Percentiles rank a stretch among this genome's conserved stretches.
These are phyloP conservation scores for Amphimedon queenslandica DNA, from an alignment of 37 sponge, comb jelly and placozoan species.

Conservation along the genomic window DNA sequence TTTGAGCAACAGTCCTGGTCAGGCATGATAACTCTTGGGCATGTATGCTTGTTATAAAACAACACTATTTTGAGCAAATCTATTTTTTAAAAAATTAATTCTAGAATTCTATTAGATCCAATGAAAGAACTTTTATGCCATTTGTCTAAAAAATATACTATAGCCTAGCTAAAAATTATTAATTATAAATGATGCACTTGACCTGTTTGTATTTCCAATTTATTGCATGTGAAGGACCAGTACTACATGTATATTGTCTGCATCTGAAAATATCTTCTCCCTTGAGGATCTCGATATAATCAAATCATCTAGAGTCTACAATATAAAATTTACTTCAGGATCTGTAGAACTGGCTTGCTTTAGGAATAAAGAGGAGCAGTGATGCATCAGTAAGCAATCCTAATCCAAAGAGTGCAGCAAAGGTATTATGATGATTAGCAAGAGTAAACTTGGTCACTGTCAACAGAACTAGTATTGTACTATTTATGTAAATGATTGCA, in stretches of 20 bases:
- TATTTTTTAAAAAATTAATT: no score
- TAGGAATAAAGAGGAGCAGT: conserved; percentile 13
- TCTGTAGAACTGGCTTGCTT: background rate
- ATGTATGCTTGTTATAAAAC: no score
- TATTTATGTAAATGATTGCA: conserved; percentile 2
- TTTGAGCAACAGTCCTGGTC: no score
- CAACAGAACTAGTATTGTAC: conserved; percentile 7
- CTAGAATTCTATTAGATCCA: no score
- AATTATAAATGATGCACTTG: no score
- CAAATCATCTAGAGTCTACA: background rate
- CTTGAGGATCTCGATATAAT: background rate
- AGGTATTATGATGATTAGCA: background rate
- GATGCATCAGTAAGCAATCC: background rate
- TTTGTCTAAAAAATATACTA: no score
- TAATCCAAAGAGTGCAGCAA: conserved; percentile 11
- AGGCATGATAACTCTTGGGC: no score
- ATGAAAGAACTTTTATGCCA: no score
- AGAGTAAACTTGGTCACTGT: conserved; percentile 9
- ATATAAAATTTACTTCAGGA: background rate
- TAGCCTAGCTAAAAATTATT: no score
- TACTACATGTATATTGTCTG: background rate
- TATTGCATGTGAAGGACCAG: no score
- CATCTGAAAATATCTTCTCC: background rate
- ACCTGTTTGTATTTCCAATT: no score
- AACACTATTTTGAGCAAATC: no score